Conservation (phyloP, 1,140 invertebrate genomes). For the Drosophila sucinea region DNA sequence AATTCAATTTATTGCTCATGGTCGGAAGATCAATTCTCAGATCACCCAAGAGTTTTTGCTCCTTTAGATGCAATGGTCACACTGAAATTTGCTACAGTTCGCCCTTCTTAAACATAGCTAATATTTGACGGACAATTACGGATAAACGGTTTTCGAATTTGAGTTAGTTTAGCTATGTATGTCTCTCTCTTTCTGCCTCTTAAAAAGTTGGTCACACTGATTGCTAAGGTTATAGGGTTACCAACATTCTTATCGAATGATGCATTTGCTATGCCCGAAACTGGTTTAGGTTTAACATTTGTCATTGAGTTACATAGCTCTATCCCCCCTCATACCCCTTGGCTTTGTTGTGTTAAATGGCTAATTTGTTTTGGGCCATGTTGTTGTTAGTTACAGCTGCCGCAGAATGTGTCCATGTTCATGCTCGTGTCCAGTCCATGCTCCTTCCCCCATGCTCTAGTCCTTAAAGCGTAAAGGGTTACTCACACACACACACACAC, state of each 20-base stretch:
- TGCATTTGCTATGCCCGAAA: background rate
- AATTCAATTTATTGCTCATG: background rate
- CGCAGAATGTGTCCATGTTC: conserved; percentile 56
- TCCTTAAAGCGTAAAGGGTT: conserved; percentile 52
- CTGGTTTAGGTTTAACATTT: background rate
- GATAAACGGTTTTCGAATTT: too few relatives aligned
- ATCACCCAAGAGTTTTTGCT: too few relatives aligned
- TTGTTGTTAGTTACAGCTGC: conserved; percentile 81
- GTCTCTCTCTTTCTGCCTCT: too few relatives aligned
- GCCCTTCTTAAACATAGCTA: too few relatives aligned
- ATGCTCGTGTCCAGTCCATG: background rate
- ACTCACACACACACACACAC: conserved; percentile 6
- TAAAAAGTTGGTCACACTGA: too few relatives aligned
- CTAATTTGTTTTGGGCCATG: conserved; percentile 80
- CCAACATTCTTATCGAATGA: background rate
- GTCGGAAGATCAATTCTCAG: too few relatives aligned
- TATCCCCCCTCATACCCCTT: background rate
- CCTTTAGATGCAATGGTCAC: too few relatives aligned
- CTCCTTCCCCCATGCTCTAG: background rate
- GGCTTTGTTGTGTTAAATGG: conserved; percentile 69
- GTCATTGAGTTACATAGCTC: background rate
- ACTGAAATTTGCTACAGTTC: too few relatives aligned
- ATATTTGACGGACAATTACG: too few relatives aligned
- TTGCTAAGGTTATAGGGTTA: too few relatives aligned
- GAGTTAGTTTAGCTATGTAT: too few relatives aligned